A percentile compares a stretch with the other conserved stretches of the same genome.
These are phyloP conservation scores for Volucella inanis DNA, from an alignment of 2,888 invertebrate genomes.

Conservation along the genomic window DNA sequence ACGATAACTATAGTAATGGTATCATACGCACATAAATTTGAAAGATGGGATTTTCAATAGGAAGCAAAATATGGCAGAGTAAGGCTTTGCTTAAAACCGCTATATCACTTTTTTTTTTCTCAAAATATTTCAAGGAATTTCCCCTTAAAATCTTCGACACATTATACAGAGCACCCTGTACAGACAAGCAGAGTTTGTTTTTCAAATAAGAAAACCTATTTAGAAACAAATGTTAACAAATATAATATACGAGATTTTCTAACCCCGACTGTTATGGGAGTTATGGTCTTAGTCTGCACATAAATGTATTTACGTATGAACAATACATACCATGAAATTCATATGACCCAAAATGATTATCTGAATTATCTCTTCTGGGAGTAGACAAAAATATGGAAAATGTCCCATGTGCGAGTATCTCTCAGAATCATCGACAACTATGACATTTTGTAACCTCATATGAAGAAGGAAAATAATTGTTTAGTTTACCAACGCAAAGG, in stretches of 20 bases:
- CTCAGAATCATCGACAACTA: slow-evolving; percentile 38
- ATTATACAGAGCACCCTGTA: too few species aligned
- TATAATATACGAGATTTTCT: slow-evolving; percentile 46
- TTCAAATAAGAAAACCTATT: slow-evolving; percentile 44
- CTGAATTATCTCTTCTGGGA: slow-evolving; percentile 68
- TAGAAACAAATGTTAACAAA: slow-evolving; percentile 35
- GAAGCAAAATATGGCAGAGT: too few species aligned
- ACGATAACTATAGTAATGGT: too few species aligned
- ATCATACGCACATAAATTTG: too few species aligned
- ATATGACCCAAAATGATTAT: slow-evolving; percentile 69
- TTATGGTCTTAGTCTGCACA: slow-evolving; percentile 19
- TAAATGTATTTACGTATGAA: slow-evolving; percentile 60
- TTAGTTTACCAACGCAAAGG: slow-evolving; percentile 70
- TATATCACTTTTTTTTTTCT: too few species aligned
- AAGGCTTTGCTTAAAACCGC: too few species aligned
- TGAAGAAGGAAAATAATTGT: slow-evolving; percentile 46
- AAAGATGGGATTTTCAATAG: too few species aligned
- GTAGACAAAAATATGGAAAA: slow-evolving; percentile 29
- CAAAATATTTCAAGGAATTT: too few species aligned
- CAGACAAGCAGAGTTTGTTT: slow-evolving; percentile 37
- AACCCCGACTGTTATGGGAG: slow-evolving; percentile 9
- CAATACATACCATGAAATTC: slow-evolving; percentile 67
- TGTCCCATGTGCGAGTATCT: slow-evolving; percentile 19
- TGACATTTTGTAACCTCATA: slow-evolving; percentile 58
- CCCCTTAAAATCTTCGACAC: too few species aligned